phyloP scores from a whole-genome alignment of 2,888 invertebrate species.

The Drosophila sordidapex region DNA sequence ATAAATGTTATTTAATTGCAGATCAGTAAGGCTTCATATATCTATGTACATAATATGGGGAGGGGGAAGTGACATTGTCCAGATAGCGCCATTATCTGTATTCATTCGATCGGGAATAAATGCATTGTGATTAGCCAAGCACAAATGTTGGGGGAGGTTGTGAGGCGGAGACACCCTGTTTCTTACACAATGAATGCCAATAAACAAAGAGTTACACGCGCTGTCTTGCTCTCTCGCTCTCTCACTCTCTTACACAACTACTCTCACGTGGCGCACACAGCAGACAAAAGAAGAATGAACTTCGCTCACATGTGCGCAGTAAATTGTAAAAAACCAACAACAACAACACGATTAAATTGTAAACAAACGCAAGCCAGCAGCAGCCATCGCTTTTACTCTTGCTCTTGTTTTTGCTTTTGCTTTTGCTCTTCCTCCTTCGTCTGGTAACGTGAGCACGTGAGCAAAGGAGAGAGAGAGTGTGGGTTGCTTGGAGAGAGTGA shows the following conservation, averaged over 20 bases:
- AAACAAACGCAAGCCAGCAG: slow-evolving; percentile 59
- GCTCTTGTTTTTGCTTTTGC: slow-evolving; percentile 30
- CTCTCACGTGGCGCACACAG: slow-evolving; percentile 15
- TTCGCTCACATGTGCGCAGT: slow-evolving; percentile 72
- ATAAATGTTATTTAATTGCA: slow-evolving; percentile 42
- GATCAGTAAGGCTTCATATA: slow-evolving; percentile 19
- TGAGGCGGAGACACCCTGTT: slow-evolving; percentile 57
- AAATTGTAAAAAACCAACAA: slow-evolving; percentile 55
- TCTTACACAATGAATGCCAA: slow-evolving; percentile 40
- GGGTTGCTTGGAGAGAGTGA: slow-evolving; percentile 10
- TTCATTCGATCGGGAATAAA: slow-evolving; percentile 36
- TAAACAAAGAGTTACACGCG: slow-evolving; percentile 59
- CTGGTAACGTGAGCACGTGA: slow-evolving; percentile 73
- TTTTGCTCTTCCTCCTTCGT: slow-evolving; percentile 33
- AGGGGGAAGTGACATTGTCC: slow-evolving; percentile 26
- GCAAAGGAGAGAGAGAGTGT: slow-evolving; percentile 37
- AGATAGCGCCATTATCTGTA: slow-evolving; percentile 30
- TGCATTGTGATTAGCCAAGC: slow-evolving; percentile 15
- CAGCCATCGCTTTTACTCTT: slow-evolving; percentile 44
- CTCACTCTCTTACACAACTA: slow-evolving; percentile 9
- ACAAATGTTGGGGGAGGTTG: slow-evolving; percentile 9
- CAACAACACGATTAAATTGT: slow-evolving; percentile 58
- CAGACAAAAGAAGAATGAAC: slow-evolving; percentile 15
- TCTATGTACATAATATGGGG: slow-evolving; percentile 13
- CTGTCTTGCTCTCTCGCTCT: slow-evolving; percentile 14